These are phyloP conservation scores for Sarcoramphus papa DNA, from an alignment of 2,797 vertebrate genomes.

Conservation along the genomic window DNA sequence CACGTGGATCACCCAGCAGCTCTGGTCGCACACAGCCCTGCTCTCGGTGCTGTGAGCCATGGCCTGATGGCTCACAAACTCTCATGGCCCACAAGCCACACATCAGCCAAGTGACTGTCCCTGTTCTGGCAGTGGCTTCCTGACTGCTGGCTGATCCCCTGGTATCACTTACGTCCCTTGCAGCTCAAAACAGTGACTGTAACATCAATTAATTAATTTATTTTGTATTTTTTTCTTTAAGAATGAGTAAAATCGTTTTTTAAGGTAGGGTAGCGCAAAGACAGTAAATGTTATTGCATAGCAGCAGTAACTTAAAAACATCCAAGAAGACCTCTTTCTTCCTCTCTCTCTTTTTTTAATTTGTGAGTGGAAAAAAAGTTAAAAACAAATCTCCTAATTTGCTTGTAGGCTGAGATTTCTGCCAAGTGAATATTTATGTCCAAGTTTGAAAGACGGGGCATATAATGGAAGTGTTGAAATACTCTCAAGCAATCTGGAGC, in stretches of 20 bases:
- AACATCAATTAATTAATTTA: neutral
- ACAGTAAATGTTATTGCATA: neutral
- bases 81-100: neutral
- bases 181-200: neutral
- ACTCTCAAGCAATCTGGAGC: neutral
- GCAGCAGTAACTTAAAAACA: neutral
- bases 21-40: neutral
- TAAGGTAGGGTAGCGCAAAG: neutral
- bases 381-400: neutral
- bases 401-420: constrained; percentile 1
- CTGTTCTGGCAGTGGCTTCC: neutral
- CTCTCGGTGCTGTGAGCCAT: neutral
- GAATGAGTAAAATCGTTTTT: neutral
- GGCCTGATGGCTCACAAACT: neutral
- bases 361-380: constrained; percentile 22
- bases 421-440: constrained; percentile 44
- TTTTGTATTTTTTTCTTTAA: neutral
- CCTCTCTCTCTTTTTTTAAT: neutral
- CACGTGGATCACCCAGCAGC: fast-evolving
- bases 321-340: neutral
- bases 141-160: neutral
- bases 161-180: neutral
- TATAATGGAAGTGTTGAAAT: constrained; percentile 37
- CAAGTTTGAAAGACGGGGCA: neutral
- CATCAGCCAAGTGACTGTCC: neutral